These are phyloP conservation scores for Chelonus insularis DNA, from an alignment of 1,140 invertebrate genomes.

Conservation along the genomic window DNA sequence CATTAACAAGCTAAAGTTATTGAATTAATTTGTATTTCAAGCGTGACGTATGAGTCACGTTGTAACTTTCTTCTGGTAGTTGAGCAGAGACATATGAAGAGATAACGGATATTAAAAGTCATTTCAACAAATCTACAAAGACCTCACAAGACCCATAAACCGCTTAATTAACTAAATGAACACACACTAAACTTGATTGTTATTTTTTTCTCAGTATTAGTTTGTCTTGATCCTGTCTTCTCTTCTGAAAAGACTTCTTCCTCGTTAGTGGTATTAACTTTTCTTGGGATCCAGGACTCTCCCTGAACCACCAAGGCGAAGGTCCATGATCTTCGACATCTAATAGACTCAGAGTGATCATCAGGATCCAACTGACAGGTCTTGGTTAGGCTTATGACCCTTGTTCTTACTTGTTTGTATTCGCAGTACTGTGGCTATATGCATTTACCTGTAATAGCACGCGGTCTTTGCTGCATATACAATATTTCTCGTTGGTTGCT, in stretches of 20 bases:
- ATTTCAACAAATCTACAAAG: neutral
- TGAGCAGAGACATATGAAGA: neutral
- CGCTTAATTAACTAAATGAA: slow-evolving; percentile 12
- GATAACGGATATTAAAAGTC: slow-evolving; percentile 15
- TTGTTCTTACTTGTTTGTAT: slow-evolving; percentile 6
- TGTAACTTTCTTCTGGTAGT: neutral
- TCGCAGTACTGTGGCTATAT: slow-evolving; percentile 13
- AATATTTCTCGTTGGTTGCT: slow-evolving; percentile 14
- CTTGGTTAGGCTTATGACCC: neutral
- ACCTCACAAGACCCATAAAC: neutral
- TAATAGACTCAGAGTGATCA: slow-evolving; percentile 29
- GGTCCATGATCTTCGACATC: slow-evolving; percentile 31
- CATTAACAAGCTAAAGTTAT: neutral
- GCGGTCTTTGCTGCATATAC: slow-evolving; percentile 11
- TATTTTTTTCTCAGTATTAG: neutral
- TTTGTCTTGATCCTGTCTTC: neutral
- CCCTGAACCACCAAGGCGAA: neutral
- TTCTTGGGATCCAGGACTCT: slow-evolving; percentile 8
- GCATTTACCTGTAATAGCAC: slow-evolving; percentile 31
- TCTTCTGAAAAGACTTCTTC: neutral
- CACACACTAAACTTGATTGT: neutral
- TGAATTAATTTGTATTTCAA: no score
- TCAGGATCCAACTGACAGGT: slow-evolving; percentile 27
- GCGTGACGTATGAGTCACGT: neutral
- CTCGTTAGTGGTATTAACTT: slow-evolving; percentile 29